Conservation (phyloP, 2,888 invertebrate species). For the Silvanus unidentatus region DNA sequence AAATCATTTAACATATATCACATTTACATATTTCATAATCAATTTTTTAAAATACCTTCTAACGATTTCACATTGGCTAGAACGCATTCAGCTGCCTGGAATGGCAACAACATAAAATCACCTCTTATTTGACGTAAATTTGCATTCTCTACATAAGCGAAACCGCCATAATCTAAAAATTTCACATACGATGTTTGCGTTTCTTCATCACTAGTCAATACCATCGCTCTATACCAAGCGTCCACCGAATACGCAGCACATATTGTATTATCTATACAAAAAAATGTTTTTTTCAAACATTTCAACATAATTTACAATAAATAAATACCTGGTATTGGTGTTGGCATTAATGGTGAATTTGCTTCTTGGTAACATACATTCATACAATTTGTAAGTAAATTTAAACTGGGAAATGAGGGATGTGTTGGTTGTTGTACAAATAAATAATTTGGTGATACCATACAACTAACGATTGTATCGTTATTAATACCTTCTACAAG, state of each 20-base stretch:
- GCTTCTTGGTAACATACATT: slow-evolving; percentile 72
- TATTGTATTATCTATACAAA: slow-evolving; percentile 75
- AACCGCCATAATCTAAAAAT: slow-evolving; percentile 95
- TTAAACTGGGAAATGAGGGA: slow-evolving; percentile 82
- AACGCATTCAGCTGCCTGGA: slow-evolving; percentile 94
- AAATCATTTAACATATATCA: too few relatives aligned
- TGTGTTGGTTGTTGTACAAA: slow-evolving; percentile 95
- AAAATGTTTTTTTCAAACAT: background rate
- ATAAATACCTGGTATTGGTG: slow-evolving; percentile 65
- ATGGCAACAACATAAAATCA: slow-evolving; percentile 91
- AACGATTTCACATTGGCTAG: slow-evolving; percentile 82
- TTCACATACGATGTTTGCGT: slow-evolving; percentile 73
- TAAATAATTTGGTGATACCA: slow-evolving; percentile 81
- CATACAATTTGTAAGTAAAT: slow-evolving; percentile 76
- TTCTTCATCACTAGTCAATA: slow-evolving; percentile 58
- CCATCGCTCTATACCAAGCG: slow-evolving; percentile 87
- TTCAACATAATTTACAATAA: slow-evolving; percentile 3
- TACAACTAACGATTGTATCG: slow-evolving; percentile 84
- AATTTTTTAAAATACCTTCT: slow-evolving; percentile 48
- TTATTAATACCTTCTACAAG: slow-evolving; percentile 89
- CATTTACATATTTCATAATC: slow-evolving; percentile 1
- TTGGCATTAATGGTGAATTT: slow-evolving; percentile 74
- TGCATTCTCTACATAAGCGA: slow-evolving; percentile 67
- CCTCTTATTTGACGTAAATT: slow-evolving; percentile 86
- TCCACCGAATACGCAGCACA: slow-evolving; percentile 80